Evolutionary conservation across 2,888 invertebrate species (phyloP), one percentile per base, ranked within the genome.

Genomic region (Acanthosepion esculentum): DNA sequence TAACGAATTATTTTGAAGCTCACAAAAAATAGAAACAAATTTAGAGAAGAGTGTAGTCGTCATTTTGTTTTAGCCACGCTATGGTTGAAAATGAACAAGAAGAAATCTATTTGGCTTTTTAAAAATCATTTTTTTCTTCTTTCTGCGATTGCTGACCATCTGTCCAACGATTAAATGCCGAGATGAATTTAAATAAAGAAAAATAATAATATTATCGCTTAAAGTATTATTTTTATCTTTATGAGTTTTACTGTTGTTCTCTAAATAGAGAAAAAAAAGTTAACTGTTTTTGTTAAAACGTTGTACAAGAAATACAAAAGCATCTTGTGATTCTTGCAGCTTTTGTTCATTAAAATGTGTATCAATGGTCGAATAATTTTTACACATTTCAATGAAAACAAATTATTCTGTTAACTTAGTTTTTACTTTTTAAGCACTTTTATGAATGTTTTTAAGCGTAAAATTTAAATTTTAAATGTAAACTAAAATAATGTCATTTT

Each of bases 11-110:
- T 64, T 41, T 41, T 64, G 26, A 78, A 5, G 18, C 23, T 59
- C n/a, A 78, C 6, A 5, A 78, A 78, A 78, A 33, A 78, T n/a
- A 18, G n/a, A 78, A n/a, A 78, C n/a, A 78, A 20, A 78, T n/a
- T n/a, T n/a, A 7, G 26, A 78, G 78, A 78, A 78, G 12, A 33
- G 8, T 18, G 78, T 33, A n/a, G 78, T 78, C 78, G 78, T 78
- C 78, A 78, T 78, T 78, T 78, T 78, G 78, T 78, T 78, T 78
- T 78, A 78, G n/a, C 78, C 78, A 78, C 78, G 78, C n/a, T 33
- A 78, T 78, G 29, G 29, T 78, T 26, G 64, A 64, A 64, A 8
- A 64, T 41, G 64, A 64, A 64, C 6, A 78, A n/a, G 78, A 78
- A 78, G n/a, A 78, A n/a, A 78, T 78, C 26, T 78, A n/a, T 78